Base-by-base conservation (phyloP, 2,888 invertebrate species). In the Machimus rusticus region DNA sequence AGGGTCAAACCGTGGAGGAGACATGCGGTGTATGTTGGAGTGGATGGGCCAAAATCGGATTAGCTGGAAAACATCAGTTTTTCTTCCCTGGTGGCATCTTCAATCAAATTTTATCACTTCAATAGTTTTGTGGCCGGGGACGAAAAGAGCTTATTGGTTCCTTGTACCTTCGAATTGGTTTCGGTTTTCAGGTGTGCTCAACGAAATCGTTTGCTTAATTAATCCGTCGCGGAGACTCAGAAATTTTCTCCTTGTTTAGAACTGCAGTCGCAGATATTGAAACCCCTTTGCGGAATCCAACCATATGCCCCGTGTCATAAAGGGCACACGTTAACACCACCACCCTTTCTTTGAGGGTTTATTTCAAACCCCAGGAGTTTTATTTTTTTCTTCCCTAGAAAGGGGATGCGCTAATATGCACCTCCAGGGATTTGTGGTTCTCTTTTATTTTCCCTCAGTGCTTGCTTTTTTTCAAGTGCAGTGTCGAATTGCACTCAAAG, bases 51-150 rank as follows among this genome's bases (percentile, higher is more conserved):
- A 34, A 85, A 85, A 85, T 85, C 85, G 85, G 85, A 74, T 85
- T 85, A 85, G 31, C 46, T 85, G 51, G 85, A 85, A 85, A 85
- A 85, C 43, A 39, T 74, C 34, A 57, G 74, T 74, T 85, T 85
- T 85, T 74, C 74, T 46, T 46, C 85, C 9, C 19, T 74, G 86
- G 86, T 86, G 86, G 86, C 55, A 86, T 31, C 39, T 86, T 86
- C 79, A 86, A 79, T 86, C 86, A 86, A 86, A 86, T 78, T 66
- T 86, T 74, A 55, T 77, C 86, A 86, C 28, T 39, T 84, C 85
- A 74, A 46, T 74, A 19, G 46, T 16, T 85, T 74, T 37, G 23
- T 46, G 79, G 37, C 1, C 19, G 6, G 43, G 23, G 34, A 39
- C 12, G 78, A 8, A 39, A 43, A 74, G 74, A 16, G 74, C 31